Percentiles rank a stretch among this genome's conserved stretches.
Conservation (phyloP, 1,140 invertebrate species). For the Pissodes strobi region DNA sequence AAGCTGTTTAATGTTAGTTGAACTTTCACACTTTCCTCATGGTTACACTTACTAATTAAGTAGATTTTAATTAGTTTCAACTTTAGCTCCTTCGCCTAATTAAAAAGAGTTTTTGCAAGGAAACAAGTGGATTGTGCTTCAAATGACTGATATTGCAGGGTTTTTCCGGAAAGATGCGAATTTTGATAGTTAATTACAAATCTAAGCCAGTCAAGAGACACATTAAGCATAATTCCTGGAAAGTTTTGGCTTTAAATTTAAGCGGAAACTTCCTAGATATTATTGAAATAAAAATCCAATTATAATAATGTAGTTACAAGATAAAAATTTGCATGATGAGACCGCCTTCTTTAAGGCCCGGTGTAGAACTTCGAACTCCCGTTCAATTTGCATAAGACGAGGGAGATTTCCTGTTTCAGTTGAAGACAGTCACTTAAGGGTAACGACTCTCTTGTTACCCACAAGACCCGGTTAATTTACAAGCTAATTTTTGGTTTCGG, state of each 20-base stretch:
- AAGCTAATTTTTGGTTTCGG: slow-evolving; percentile 21
- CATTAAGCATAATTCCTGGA: too few relatives aligned
- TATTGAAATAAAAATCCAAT: slow-evolving; percentile 19
- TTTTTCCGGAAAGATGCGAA: too few relatives aligned
- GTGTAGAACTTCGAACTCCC: slow-evolving; percentile 24
- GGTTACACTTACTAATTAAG: slow-evolving; percentile 9
- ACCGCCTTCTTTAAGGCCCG: not conserved
- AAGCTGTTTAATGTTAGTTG: not conserved
- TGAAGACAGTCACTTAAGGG: slow-evolving; percentile 21
- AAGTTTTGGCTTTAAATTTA: too few relatives aligned
- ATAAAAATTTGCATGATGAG: slow-evolving; percentile 16
- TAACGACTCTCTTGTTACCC: slow-evolving; percentile 26
- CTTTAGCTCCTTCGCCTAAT: not conserved
- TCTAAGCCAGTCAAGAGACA: too few relatives aligned
- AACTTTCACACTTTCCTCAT: slow-evolving; percentile 5
- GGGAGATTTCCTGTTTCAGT: slow-evolving; percentile 13
- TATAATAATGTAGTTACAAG: slow-evolving; percentile 6
- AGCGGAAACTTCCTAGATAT: too few relatives aligned
- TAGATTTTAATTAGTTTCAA: slow-evolving; percentile 9
- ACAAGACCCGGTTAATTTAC: slow-evolving; percentile 19
- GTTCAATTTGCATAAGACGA: slow-evolving; percentile 26
- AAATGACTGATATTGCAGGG: too few relatives aligned
- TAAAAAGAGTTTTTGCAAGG: slow-evolving; percentile 5
- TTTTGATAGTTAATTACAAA: too few relatives aligned
- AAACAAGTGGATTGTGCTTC: too few relatives aligned